Percentiles rank a stretch among this genome's conserved stretches.
Conservation (phyloP, 2,888 invertebrate species). For the Meteorus colon region DNA sequence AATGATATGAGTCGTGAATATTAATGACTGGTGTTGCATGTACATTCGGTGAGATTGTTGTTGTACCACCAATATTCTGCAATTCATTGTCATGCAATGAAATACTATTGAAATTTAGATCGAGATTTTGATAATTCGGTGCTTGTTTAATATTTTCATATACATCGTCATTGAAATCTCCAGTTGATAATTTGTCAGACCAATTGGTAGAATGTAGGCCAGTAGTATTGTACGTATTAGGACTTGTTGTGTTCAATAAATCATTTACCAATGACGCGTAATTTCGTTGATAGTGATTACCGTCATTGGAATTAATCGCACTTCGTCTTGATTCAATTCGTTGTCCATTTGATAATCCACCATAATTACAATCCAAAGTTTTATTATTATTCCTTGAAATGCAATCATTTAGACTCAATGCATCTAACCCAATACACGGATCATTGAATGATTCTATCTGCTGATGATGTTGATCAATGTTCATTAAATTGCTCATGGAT, state of each 20-base stretch:
- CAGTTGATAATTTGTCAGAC: slow-evolving; percentile 45
- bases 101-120: slow-evolving; percentile 66
- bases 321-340: slow-evolving; percentile 45
- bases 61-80: slow-evolving; percentile 55
- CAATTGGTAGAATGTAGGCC: slow-evolving; percentile 48
- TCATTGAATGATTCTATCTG: slow-evolving; percentile 39
- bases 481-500: slow-evolving; percentile 50
- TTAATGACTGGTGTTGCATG: slow-evolving; percentile 48
- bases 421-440: slow-evolving; percentile 61
- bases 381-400: slow-evolving; percentile 51
- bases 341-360: slow-evolving; percentile 57
- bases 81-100: slow-evolving; percentile 57
- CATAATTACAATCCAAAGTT: slow-evolving; percentile 30
- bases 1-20: slow-evolving; percentile 65
- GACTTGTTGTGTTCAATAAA: slow-evolving; percentile 55
- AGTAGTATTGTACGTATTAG: slow-evolving; percentile 54
- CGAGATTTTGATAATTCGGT: slow-evolving; percentile 57
- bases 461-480: slow-evolving; percentile 24
- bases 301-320: slow-evolving; percentile 47
- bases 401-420: slow-evolving; percentile 59
- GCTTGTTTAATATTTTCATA: slow-evolving; percentile 65
- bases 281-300: slow-evolving; percentile 48
- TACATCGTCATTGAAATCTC: slow-evolving; percentile 61
- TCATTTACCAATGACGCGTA: slow-evolving; percentile 59
- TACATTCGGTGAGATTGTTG: slow-evolving; percentile 52